A percentile compares a stretch with the other conserved stretches of the same genome.
phyloP scores from a whole-genome alignment of 2,797 vertebrate species.

The Etheostoma nigrum region DNA sequence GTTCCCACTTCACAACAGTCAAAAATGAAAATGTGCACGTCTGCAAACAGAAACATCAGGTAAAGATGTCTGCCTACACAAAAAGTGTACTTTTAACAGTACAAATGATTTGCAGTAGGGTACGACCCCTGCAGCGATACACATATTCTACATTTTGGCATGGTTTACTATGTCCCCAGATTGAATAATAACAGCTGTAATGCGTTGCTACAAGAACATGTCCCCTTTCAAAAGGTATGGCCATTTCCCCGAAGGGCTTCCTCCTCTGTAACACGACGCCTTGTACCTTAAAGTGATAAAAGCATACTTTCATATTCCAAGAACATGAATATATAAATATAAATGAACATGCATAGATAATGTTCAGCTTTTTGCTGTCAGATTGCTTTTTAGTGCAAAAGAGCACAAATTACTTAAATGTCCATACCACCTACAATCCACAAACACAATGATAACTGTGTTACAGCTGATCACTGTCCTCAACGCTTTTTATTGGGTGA shows the following conservation, averaged over 20 bases:
- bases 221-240: constrained; percentile 11
- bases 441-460: neutral
- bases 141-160: neutral
- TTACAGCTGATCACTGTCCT: neutral
- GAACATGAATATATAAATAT: constrained; percentile 56
- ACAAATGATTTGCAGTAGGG: neutral
- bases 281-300: constrained; percentile 30
- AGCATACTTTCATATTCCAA: constrained; percentile 44
- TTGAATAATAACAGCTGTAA: constrained; percentile 13
- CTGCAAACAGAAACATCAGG: neutral
- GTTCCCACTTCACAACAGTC: no score
- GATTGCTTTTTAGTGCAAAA: constrained; percentile 5
- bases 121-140: constrained; percentile 1
- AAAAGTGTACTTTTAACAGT: neutral
- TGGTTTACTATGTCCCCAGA: constrained; percentile 1
- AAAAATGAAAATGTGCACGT: neutral
- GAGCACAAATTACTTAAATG: constrained; percentile 12
- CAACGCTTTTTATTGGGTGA: neutral
- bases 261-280: constrained; percentile 14
- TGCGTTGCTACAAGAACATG: constrained; percentile 12
- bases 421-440: neutral
- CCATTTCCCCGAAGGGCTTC: constrained; percentile 11
- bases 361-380: constrained; percentile 12
- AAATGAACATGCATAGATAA: constrained; percentile 54
- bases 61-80: neutral